Evolutionary conservation across 2,888 invertebrate species (phyloP), one percentile per base, ranked within the genome.

Genomic region (Oxystoma pomonae): DNA sequence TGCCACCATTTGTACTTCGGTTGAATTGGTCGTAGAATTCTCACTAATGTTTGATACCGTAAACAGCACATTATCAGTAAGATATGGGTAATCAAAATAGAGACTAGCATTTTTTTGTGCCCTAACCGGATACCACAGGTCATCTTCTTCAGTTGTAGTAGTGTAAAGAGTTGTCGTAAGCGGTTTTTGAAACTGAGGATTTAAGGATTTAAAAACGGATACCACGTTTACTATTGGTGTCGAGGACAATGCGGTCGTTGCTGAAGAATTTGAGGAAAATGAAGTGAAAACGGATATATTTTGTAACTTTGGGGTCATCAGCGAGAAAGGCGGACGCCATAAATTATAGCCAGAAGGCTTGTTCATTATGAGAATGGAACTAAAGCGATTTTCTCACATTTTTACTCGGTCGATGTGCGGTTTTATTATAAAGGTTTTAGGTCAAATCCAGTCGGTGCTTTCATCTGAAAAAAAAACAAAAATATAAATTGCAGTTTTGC

Each of bases 1-100:
- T n/a, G 58, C 63, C 16, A 62, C 22, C 74, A 81, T 81, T 77
- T 81, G 79, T 79, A 71, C 73, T 3, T 66, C 68, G 1, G 60
- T 21, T 12, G 22, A 20, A 58, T 64, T 60, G 61, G 58, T 61
- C 22, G 63, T 68, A 12, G 55, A 50, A 57, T 69, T 70, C 35
- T 62, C 55, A 56, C 57, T 68, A 49, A 61, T 52, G 59, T 72
- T 70, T 20, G 66, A 59, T 22, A 68, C 56, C 55, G 57, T 65
- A 12, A 67, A 51, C 20, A 67, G 55, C 61, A 66, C 58, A 61
- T 67, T 69, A 55, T 63, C 68, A 35, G 64, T 59, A 16, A 61
- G 17, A 12, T 7, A 17, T 7, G 55, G 5, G 50, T 58, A 65
- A 17, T 71, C 70, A 55, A 74, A 72, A 59, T 70, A 72, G 16